A percentile compares a stretch with the other conserved stretches of the same genome.
Evolutionary conservation across 2,113 vertebrate genomes (phyloP).

Genomic region (Centropus bengalensis): DNA sequence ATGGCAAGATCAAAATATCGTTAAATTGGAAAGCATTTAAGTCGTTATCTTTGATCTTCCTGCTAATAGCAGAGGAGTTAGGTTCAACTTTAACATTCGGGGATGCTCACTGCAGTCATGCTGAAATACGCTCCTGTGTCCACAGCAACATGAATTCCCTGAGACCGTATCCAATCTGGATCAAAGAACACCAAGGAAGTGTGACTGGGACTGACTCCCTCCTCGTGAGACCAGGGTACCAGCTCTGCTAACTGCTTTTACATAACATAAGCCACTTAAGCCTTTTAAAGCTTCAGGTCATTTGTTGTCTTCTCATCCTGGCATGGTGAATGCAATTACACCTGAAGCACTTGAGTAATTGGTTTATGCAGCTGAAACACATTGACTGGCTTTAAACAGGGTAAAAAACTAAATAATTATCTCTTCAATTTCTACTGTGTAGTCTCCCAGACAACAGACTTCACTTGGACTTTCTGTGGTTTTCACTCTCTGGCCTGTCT

Average conservation of each 20-base stretch:
- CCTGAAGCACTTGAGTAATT: neutral
- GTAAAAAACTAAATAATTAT: too few relatives aligned
- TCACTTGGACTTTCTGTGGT: neutral
- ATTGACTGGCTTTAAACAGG: neutral
- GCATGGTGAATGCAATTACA: neutral
- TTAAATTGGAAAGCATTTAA: neutral
- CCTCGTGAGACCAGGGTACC: neutral
- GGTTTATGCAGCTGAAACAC: neutral
- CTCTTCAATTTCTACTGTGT: neutral
- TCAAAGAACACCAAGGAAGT: fast-evolving
- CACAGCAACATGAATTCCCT: neutral
- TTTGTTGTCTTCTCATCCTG: neutral
- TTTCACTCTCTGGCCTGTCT: neutral
- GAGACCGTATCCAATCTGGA: neutral
- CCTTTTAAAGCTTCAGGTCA: neutral
- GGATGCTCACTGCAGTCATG: neutral
- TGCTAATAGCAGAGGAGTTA: neutral
- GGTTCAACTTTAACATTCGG: neutral
- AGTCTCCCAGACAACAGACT: neutral
- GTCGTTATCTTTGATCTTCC: neutral
- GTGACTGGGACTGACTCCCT: neutral
- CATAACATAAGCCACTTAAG: neutral
- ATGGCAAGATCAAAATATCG: neutral
- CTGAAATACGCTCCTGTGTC: fast-evolving
- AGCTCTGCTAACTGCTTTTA: neutral